These are phyloP conservation scores for Hirtodrosophila duncani DNA, from an alignment of 2,888 invertebrate genomes.

Conservation along the genomic window DNA sequence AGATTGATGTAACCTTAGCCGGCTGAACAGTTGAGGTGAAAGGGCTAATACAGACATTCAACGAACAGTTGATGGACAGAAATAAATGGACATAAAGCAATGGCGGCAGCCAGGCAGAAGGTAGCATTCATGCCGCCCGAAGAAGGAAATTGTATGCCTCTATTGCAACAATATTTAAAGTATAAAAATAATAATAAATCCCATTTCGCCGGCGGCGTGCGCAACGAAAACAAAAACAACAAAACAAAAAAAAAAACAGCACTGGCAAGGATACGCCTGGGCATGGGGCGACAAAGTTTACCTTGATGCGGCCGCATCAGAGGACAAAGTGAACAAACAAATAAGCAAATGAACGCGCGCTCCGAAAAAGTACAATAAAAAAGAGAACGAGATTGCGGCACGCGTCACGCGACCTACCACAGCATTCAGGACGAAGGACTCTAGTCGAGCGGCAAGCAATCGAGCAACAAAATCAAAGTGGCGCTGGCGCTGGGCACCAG, in stretches of 20 bases:
- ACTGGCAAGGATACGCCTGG: background rate
- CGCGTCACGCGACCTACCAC: conserved; percentile 67
- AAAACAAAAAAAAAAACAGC: conserved; percentile 4
- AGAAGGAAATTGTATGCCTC: conserved; percentile 33
- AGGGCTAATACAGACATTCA: too few relatives aligned
- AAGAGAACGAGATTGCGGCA: conserved; percentile 60
- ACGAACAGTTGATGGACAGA: too few relatives aligned
- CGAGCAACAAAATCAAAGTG: conserved; percentile 69
- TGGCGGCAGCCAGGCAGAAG: background rate
- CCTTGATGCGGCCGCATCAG: conserved; percentile 66
- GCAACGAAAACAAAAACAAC: conserved; percentile 57
- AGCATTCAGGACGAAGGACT: conserved; percentile 40
- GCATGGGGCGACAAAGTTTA: conserved; percentile 49
- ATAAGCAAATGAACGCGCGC: conserved; percentile 69
- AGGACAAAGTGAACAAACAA: conserved; percentile 65
- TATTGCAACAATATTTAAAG: conserved; percentile 69
- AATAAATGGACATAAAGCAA: conserved; percentile 18
- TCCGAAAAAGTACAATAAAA: conserved; percentile 65
- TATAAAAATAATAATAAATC: conserved; percentile 68
- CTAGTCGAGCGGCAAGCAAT: conserved; percentile 43
- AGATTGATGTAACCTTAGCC: conserved; percentile 46
- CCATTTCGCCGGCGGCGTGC: conserved; percentile 57
- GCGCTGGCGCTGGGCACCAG: conserved; percentile 33
- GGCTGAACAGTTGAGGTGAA: too few relatives aligned
- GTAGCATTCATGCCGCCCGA: too few relatives aligned